These are phyloP conservation scores for Halcyon smyrnensis DNA, from an alignment of 2,797 vertebrate genomes.

Conservation along the genomic window DNA sequence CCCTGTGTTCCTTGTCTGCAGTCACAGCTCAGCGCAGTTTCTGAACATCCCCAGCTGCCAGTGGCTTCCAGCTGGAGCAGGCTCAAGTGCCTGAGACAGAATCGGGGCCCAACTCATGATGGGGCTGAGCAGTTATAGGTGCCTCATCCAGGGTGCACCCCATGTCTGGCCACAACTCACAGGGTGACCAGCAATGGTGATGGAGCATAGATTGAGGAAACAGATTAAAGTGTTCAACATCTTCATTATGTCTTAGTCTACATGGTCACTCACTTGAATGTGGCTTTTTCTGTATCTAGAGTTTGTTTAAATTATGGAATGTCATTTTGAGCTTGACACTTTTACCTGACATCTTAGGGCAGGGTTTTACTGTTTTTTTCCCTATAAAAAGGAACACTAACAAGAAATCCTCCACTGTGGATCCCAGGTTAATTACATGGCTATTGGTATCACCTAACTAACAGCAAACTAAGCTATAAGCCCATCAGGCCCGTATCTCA, in stretches of 20 bases:
- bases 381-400: not conserved
- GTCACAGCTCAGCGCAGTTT: not conserved
- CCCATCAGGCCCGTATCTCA: not conserved
- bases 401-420: not conserved
- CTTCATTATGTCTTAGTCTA: not conserved
- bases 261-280: not conserved
- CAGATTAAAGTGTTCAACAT: not conserved
- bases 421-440: not conserved
- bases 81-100: not conserved
- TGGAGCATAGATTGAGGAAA: not conserved
- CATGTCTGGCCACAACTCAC: not conserved
- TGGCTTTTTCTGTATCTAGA: not conserved
- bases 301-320: not conserved
- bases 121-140: not conserved
- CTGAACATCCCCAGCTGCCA: not conserved
- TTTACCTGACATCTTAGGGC: not conserved
- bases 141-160: not conserved
- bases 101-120: accelerated
- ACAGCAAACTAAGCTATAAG: not conserved
- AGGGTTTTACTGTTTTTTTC: not conserved
- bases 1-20: not conserved
- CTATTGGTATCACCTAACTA: not conserved
- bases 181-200: not conserved
- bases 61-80: accelerated
- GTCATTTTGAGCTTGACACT: not conserved